Conservation (phyloP, 2,888 invertebrate species). For the Philereme transversata region DNA sequence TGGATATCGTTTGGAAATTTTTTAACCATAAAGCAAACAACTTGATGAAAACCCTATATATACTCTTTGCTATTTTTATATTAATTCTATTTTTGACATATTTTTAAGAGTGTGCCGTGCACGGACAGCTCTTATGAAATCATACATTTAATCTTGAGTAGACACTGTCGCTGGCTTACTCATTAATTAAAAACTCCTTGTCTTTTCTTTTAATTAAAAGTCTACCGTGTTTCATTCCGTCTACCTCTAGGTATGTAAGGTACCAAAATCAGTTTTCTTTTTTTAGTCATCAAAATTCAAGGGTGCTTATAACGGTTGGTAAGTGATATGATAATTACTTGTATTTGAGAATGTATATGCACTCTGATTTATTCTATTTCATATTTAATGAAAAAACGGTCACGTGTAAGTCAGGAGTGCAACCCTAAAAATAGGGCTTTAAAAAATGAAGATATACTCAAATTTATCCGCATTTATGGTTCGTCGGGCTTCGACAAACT, state of each 20-base stretch:
- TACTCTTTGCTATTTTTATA: not conserved
- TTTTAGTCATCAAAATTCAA: not conserved
- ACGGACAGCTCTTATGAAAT: slow-evolving; percentile 10
- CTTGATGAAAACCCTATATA: too few species aligned
- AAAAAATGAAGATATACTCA: slow-evolving; percentile 40
- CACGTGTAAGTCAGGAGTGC: not conserved
- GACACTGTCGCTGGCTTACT: slow-evolving; percentile 12
- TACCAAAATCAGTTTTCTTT: not conserved
- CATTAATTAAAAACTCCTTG: slow-evolving; percentile 31
- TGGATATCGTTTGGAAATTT: not conserved
- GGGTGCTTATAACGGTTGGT: not conserved
- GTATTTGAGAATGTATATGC: not conserved
- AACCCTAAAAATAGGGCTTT: not conserved
- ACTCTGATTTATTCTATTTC: not conserved
- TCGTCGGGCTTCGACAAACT: slow-evolving; percentile 44
- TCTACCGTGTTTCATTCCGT: slow-evolving; percentile 11
- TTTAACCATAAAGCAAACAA: too few species aligned
- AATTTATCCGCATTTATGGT: slow-evolving; percentile 45
- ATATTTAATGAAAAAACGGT: not conserved
- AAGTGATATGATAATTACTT: not conserved
- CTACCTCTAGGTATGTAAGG: not conserved
- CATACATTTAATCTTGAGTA: slow-evolving; percentile 21
- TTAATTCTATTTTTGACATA: not conserved
- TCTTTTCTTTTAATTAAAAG: slow-evolving; percentile 39
- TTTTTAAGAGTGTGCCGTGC: not conserved